Conservation (phyloP, 2,888 invertebrate species). For the Drosophila lutescens region DNA sequence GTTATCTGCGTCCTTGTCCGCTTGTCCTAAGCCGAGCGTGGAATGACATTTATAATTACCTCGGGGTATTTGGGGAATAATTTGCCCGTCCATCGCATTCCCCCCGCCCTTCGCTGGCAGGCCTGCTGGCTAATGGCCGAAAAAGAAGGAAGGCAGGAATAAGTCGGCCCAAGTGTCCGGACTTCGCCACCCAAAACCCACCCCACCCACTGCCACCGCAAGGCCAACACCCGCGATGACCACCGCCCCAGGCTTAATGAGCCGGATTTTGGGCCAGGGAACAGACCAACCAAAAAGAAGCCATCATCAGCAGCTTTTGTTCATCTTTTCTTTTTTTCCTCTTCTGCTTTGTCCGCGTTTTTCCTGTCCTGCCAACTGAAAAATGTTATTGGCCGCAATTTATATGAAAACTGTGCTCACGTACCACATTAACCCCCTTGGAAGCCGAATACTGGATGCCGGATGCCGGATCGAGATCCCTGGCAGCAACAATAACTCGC, state of each 20-base stretch:
- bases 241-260: slow-evolving; percentile 73
- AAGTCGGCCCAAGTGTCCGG: slow-evolving; percentile 58
- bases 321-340: slow-evolving; percentile 60
- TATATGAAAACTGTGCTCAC: slow-evolving; percentile 79
- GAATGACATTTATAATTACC: slow-evolving; percentile 83
- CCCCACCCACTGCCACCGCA: slow-evolving; percentile 45
- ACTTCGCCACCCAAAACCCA: slow-evolving; percentile 58
- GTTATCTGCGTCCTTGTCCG: slow-evolving; percentile 19
- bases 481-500: slow-evolving; percentile 35
- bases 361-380: slow-evolving; percentile 73
- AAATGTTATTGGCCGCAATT: slow-evolving; percentile 81
- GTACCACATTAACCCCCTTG: slow-evolving; percentile 63
- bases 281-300: slow-evolving; percentile 57
- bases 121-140: slow-evolving; percentile 63
- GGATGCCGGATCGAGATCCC: slow-evolving; percentile 20
- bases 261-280: slow-evolving; percentile 59
- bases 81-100: slow-evolving; percentile 65
- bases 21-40: slow-evolving; percentile 58
- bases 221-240: slow-evolving; percentile 59
- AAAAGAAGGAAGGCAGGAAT: slow-evolving; percentile 46
- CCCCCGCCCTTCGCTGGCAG: slow-evolving; percentile 2
- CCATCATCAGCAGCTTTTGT: slow-evolving; percentile 80
- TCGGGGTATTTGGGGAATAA: slow-evolving; percentile 80
- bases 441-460: slow-evolving; percentile 37
- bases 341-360: slow-evolving; percentile 69